Evolutionary conservation across 2,113 vertebrate species (phyloP).

Genomic region (Peromyscus californicus): DNA sequence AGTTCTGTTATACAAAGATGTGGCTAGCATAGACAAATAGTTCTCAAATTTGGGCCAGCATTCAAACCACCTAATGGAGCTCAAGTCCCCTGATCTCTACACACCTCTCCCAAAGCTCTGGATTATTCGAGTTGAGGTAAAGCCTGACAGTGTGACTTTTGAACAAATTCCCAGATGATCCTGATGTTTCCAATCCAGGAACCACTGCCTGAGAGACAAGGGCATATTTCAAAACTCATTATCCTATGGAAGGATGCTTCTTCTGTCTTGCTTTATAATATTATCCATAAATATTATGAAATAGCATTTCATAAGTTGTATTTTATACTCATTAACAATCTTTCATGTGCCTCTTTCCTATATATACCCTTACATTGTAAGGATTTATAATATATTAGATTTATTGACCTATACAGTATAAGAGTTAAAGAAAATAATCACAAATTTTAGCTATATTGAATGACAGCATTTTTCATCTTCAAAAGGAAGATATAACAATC

Average conservation of each 20-base stretch:
- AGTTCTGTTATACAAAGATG: neutral
- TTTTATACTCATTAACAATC: conserved; percentile 6
- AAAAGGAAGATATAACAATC: neutral
- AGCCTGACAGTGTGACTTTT: neutral
- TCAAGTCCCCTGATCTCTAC: neutral
- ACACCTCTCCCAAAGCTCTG: neutral
- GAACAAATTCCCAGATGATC: neutral
- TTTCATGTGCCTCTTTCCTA: neutral
- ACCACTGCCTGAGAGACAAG: neutral
- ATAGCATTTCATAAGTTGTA: neutral
- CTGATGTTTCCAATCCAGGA: neutral
- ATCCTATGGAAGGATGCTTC: neutral
- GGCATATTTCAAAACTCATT: neutral
- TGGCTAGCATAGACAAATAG: neutral
- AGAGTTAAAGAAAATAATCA: neutral
- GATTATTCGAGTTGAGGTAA: neutral
- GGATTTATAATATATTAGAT: neutral
- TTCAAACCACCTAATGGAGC: neutral
- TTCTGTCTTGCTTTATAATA: neutral
- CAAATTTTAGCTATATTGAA: neutral
- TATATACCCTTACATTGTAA: neutral
- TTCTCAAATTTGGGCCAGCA: conserved; percentile 16
- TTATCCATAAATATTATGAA: neutral
- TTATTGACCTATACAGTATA: neutral
- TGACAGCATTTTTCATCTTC: neutral